These are phyloP conservation scores for Ranitomeya imitator DNA, from an alignment of 2,113 vertebrate genomes.

Conservation along the genomic window DNA sequence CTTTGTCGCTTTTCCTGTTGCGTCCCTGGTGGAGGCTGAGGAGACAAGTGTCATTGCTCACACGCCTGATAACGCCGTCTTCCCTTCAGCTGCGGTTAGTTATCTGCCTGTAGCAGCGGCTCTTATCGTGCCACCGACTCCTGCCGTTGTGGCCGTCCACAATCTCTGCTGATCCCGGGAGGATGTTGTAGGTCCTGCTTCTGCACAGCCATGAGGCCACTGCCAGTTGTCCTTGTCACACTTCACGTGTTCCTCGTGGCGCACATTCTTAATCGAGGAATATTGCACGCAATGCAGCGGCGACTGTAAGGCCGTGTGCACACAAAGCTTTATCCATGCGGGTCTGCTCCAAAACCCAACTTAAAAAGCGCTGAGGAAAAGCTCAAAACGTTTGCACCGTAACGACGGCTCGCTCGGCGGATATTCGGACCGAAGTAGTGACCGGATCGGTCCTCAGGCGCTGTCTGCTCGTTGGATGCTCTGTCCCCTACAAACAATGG, in stretches of 20 bases:
- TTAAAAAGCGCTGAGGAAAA: too few species aligned
- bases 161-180: constrained; percentile 32
- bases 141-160: constrained; percentile 48
- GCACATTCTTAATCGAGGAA: background rate
- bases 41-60: constrained; percentile 63
- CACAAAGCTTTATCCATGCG: too few species aligned
- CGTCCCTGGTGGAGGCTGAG: constrained; percentile 58
- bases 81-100: constrained; percentile 64
- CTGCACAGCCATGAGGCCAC: background rate
- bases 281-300: background rate
- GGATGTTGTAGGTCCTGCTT: background rate
- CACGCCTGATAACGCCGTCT: constrained; percentile 62
- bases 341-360: too few species aligned
- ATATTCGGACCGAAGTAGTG: too few species aligned
- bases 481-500: too few species aligned
- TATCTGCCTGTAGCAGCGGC: constrained; percentile 72
- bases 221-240: background rate
- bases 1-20: constrained; percentile 68
- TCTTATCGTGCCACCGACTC: constrained; percentile 58
- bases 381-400: too few species aligned
- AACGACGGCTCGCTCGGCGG: too few species aligned
- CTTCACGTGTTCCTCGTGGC: background rate
- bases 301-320: background rate
- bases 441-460: too few species aligned
- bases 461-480: too few species aligned